Conservation (phyloP, 2,888 invertebrate genomes). For the Didymodactylos carnosus region DNA sequence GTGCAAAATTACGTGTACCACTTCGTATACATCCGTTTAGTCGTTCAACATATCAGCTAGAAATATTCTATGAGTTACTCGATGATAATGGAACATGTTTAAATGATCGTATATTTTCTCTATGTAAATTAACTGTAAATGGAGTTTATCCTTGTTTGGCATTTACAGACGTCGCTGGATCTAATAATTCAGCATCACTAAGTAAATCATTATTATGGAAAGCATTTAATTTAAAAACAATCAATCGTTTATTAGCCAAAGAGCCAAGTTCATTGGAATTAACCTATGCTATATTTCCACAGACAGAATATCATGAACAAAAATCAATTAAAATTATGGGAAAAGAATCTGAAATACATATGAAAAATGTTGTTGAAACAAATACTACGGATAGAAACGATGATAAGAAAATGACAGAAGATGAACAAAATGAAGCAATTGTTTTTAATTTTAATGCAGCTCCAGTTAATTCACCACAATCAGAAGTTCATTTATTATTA, state of each 20-base stretch:
- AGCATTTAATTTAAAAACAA: slow-evolving; percentile 5
- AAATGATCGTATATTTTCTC: background rate
- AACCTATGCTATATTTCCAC: background rate
- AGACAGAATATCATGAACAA: background rate
- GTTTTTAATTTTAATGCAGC: slow-evolving; percentile 34
- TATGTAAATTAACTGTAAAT: slow-evolving; percentile 17
- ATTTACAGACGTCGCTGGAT: slow-evolving; percentile 28
- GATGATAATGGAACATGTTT: background rate
- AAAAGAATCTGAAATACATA: background rate
- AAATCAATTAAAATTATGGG: background rate
- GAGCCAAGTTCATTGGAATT: background rate
- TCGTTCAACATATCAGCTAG: slow-evolving; percentile 7
- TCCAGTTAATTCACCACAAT: slow-evolving; percentile 27
- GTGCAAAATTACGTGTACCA: background rate
- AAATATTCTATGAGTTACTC: slow-evolving; percentile 5
- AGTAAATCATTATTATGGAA: slow-evolving; percentile 32
- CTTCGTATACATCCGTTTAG: slow-evolving; percentile 6
- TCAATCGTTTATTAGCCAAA: background rate
- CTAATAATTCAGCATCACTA: slow-evolving; percentile 27
- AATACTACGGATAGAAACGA: background rate
- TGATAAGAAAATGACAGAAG: slow-evolving; percentile 18
- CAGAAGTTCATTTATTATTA: slow-evolving; percentile 27
- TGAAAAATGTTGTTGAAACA: background rate
- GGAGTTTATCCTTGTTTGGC: slow-evolving; percentile 31
- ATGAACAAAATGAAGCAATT: slow-evolving; percentile 3